A percentile compares a stretch with the other conserved stretches of the same genome.
These are phyloP conservation scores for Dichetophora obliterata DNA, from an alignment of 2,888 invertebrate species.

Conservation along the genomic window DNA sequence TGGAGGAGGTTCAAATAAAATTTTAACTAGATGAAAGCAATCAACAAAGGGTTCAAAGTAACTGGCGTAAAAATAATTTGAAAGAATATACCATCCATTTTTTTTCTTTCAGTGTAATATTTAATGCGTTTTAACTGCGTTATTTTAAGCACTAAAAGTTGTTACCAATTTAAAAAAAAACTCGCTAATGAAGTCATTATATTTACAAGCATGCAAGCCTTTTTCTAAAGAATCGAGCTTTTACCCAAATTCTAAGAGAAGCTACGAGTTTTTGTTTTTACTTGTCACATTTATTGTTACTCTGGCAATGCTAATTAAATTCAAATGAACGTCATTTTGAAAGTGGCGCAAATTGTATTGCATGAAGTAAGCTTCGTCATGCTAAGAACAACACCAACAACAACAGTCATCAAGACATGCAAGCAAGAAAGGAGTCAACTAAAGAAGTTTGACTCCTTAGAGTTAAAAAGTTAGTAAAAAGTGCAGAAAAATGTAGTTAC, in stretches of 20 bases:
- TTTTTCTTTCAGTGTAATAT: not conserved
- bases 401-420: not conserved
- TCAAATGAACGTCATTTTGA: conserved; percentile 1
- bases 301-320: conserved; percentile 4
- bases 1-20: not conserved
- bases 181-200: not conserved
- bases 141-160: too few relatives aligned
- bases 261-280: not conserved
- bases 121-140: not conserved
- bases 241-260: not conserved
- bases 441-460: too few relatives aligned
- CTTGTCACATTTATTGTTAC: not conserved
- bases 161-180: too few relatives aligned
- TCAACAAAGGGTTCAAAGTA: too few relatives aligned
- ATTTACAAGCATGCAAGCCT: conserved; percentile 4
- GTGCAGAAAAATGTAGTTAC: not conserved
- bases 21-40: not conserved
- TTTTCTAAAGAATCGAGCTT: not conserved
- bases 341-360: not conserved
- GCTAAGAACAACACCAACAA: not conserved
- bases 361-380: not conserved
- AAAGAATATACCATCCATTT: not conserved
- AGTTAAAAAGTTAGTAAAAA: not conserved
- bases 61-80: not conserved
- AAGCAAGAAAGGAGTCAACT: not conserved